These are phyloP conservation scores for Drosophila neocordata DNA, from an alignment of 1,140 invertebrate species.

Conservation along the genomic window DNA sequence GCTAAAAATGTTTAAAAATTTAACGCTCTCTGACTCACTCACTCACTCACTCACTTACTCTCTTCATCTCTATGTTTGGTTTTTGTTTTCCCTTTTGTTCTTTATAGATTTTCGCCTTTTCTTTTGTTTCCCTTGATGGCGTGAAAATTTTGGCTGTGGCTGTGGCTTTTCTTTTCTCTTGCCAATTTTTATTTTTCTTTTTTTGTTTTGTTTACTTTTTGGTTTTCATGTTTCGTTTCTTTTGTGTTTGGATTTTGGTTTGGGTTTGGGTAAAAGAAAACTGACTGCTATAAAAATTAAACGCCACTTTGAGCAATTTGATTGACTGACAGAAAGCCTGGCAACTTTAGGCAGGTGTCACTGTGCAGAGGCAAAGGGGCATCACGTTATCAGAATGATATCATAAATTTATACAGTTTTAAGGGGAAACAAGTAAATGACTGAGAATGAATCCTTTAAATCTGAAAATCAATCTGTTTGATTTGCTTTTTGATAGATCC, in stretches of 20 bases:
- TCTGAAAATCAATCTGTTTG: neutral
- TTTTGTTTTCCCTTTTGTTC: slow-evolving; percentile 25
- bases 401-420: slow-evolving; percentile 21
- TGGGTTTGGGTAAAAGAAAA: slow-evolving; percentile 35
- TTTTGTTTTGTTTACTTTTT: slow-evolving; percentile 45
- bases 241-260: slow-evolving; percentile 38
- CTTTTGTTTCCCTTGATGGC: slow-evolving; percentile 56
- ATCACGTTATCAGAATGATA: slow-evolving; percentile 15
- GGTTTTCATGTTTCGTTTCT: slow-evolving; percentile 39
- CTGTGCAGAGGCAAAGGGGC: slow-evolving; percentile 23
- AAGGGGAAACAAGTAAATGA: neutral
- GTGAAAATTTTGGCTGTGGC: slow-evolving; percentile 47
- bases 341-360: slow-evolving; percentile 59
- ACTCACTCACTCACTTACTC: slow-evolving; percentile 1
- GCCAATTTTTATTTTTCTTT: slow-evolving; percentile 24
- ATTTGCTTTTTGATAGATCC: neutral
- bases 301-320: slow-evolving; percentile 64
- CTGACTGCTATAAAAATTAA: slow-evolving; percentile 73
- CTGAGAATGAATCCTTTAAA: neutral
- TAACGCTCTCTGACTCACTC: slow-evolving; percentile 12
- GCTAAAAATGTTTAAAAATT: slow-evolving; percentile 23
- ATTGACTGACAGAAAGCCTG: slow-evolving; percentile 66
- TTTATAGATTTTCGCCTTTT: slow-evolving; percentile 42
- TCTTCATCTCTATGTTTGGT: slow-evolving; percentile 18
- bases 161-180: slow-evolving; percentile 56